Conservation (phyloP, 2,797 vertebrate species). For the Lacerta agilis region DNA sequence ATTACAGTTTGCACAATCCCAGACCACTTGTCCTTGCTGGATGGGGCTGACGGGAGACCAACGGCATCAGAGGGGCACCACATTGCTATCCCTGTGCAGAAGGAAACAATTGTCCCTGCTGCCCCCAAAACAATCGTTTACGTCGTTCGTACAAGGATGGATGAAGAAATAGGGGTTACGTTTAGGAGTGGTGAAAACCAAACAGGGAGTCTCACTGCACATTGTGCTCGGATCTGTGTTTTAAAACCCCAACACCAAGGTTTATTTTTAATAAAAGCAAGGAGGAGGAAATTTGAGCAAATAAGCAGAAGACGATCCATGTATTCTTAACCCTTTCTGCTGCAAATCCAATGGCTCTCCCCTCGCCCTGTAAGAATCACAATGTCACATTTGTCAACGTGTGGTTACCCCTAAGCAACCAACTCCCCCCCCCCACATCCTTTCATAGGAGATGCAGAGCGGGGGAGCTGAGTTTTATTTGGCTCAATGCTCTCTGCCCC, state of each 20-base stretch:
- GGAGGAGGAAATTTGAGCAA: background rate
- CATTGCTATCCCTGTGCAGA: too few relatives aligned
- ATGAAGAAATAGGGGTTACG: background rate
- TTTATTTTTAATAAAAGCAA: background rate
- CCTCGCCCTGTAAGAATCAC: background rate
- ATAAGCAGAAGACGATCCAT: background rate
- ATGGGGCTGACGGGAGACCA: too few relatives aligned
- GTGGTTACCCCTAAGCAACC: too few relatives aligned
- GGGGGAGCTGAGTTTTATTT: slow-evolving; percentile 3
- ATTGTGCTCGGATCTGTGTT: background rate
- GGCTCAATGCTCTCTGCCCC: background rate
- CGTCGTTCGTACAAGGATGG: too few relatives aligned
- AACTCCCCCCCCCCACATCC: background rate
- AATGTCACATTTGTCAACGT: background rate
- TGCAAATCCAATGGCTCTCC: background rate
- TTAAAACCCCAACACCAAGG: background rate
- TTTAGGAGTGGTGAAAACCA: background rate
- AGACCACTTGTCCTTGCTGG: too few relatives aligned
- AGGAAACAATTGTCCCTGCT: background rate
- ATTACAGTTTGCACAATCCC: too few relatives aligned
- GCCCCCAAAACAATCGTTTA: too few relatives aligned
- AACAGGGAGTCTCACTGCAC: background rate
- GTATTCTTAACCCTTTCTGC: background rate
- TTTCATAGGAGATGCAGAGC: fast-evolving
- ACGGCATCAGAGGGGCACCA: too few relatives aligned